Conservation (phyloP, 2,797 vertebrate species). For the Dryobates pubescens region DNA sequence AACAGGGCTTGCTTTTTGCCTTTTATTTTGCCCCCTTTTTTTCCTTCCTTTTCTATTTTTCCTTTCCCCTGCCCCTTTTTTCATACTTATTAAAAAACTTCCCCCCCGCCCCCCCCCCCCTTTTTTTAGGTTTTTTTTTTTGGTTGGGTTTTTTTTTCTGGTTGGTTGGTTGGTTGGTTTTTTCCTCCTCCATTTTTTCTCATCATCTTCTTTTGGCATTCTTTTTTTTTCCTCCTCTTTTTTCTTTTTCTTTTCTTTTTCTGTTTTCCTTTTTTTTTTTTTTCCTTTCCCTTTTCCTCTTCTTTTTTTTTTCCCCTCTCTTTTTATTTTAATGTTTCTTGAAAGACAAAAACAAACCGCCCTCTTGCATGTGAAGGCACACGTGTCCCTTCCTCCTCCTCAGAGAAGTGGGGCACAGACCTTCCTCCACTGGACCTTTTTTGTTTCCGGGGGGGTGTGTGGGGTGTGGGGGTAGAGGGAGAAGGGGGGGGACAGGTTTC, state of each 20-base stretch:
- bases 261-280: background rate
- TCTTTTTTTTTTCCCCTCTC: background rate
- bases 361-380: slow-evolving; percentile 55
- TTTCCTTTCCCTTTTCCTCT: no score
- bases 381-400: slow-evolving; percentile 13
- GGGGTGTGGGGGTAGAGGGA: background rate
- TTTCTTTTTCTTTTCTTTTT: no score
- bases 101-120: no score
- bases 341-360: slow-evolving; percentile 74
- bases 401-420: background rate
- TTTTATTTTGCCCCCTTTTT: background rate
- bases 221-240: no score
- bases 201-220: no score
- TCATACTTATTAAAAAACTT: no score
- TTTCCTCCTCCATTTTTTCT: no score
- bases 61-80: no score
- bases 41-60: no score
- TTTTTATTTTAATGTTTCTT: slow-evolving; percentile 55
- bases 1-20: background rate
- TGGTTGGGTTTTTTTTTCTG: no score
- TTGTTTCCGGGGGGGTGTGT: background rate
- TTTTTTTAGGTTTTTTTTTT: no score
- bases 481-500: background rate
- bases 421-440: background rate
- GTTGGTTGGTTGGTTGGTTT: no score